Conservation (phyloP, 2,888 invertebrate species). For the Tupiocoris notatus region DNA sequence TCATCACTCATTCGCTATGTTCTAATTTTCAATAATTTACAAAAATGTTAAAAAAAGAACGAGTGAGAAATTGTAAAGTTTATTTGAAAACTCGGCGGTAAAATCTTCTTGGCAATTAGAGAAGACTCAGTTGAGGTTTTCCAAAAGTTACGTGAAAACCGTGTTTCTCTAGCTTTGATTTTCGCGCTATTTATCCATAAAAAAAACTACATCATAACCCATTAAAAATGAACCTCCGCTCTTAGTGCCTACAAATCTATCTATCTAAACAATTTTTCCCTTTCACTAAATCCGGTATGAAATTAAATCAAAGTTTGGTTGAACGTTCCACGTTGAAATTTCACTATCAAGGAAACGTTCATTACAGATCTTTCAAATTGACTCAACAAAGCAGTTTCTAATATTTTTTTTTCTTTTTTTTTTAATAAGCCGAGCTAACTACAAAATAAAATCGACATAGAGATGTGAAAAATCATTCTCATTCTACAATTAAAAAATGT, state of each 20-base stretch:
- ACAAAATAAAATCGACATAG: not conserved
- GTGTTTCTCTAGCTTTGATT: no score
- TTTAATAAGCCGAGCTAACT: not conserved
- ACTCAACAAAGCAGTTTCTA: slow-evolving; percentile 30
- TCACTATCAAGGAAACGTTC: not conserved
- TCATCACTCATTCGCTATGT: not conserved
- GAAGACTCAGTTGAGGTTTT: no score
- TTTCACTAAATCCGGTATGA: not conserved
- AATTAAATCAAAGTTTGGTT: not conserved
- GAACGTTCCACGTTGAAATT: not conserved
- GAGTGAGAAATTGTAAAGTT: not conserved
- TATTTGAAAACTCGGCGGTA: no score
- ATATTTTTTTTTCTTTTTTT: no score
- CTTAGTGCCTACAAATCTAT: slow-evolving; percentile 31
- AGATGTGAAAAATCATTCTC: not conserved
- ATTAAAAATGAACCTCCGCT: slow-evolving; percentile 4
- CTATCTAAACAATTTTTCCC: slow-evolving; percentile 35
- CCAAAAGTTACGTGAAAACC: no score
- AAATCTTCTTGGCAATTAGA: no score
- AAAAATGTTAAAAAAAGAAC: slow-evolving; percentile 1
- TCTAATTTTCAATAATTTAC: slow-evolving; percentile 27
- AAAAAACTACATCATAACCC: slow-evolving; percentile 31
- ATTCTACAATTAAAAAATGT: not conserved
- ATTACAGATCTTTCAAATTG: not conserved
- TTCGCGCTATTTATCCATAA: slow-evolving; percentile 15